phyloP scores from a whole-genome alignment of 2,888 invertebrate genomes.

The Sphecodes monilicornis region DNA sequence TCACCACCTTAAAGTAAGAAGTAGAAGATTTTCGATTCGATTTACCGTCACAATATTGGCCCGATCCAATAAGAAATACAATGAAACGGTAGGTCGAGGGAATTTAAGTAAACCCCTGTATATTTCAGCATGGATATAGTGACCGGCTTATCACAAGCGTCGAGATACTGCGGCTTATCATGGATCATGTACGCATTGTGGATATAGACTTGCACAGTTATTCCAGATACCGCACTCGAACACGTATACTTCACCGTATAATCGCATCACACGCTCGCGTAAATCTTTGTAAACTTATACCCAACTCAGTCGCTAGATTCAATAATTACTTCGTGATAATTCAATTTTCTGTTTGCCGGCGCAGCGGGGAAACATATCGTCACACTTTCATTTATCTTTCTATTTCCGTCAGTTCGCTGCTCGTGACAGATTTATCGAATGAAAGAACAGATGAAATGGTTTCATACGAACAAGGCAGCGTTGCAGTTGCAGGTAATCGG shows the following conservation, averaged over 20 bases:
- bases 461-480: background rate
- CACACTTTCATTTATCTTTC: slow-evolving; percentile 5
- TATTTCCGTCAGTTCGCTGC: background rate
- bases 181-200: slow-evolving; percentile 23
- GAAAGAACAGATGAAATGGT: background rate
- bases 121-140: slow-evolving; percentile 23
- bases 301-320: background rate
- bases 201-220: slow-evolving; percentile 30
- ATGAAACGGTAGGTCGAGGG: slow-evolving; percentile 1
- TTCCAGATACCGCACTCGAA: slow-evolving; percentile 22
- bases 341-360: background rate
- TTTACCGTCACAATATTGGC: background rate
- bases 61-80: background rate
- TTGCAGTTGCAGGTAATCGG: background rate
- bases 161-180: slow-evolving; percentile 31
- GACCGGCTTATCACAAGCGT: slow-evolving; percentile 26
- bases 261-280: slow-evolving; percentile 19
- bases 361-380: background rate
- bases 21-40: background rate
- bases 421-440: slow-evolving; percentile 1
- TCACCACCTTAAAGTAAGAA: background rate
- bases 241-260: slow-evolving; percentile 23
- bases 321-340: slow-evolving; percentile 17
- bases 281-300: slow-evolving; percentile 14
- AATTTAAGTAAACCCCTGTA: slow-evolving; percentile 25